Conservation (phyloP, 1,140 invertebrate species). For the Bombus vancouverensis region DNA sequence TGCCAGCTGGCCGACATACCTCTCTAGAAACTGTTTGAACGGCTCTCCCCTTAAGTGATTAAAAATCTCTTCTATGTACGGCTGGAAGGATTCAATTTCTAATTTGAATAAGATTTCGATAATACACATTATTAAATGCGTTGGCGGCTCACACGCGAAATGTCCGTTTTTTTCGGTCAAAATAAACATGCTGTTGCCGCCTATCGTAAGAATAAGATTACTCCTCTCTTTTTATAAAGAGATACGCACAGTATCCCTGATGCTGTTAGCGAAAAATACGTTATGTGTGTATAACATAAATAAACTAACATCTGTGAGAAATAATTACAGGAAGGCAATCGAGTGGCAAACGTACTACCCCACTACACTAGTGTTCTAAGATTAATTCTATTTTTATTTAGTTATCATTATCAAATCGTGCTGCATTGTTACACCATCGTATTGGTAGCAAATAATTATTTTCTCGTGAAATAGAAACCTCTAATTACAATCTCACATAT, state of each 20-base stretch:
- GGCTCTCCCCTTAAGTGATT: slow-evolving; percentile 97
- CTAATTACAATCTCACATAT: neutral
- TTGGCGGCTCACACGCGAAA: too few species aligned
- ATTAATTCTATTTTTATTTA: neutral
- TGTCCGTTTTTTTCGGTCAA: neutral
- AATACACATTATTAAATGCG: neutral
- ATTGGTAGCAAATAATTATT: neutral
- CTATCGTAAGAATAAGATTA: neutral
- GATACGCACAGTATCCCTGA: too few species aligned
- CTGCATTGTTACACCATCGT: neutral
- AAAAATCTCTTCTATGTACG: slow-evolving; percentile 99
- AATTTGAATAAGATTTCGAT: slow-evolving; percentile 27
- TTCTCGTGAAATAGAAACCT: too few species aligned
- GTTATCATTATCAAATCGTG: neutral
- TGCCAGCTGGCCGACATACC: slow-evolving; percentile 85
- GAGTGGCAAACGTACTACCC: too few species aligned
- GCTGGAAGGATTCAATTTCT: slow-evolving; percentile 85
- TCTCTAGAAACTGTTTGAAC: slow-evolving; percentile 98
- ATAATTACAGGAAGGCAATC: neutral
- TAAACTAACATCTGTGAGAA: neutral
- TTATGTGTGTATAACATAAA: rapidly evolving
- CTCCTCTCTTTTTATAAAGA: too few species aligned
- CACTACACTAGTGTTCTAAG: too few species aligned
- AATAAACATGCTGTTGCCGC: too few species aligned
- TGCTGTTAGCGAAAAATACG: too few species aligned